Conservation (phyloP, 2,888 invertebrate species). For the Galerucella calmariensis region DNA sequence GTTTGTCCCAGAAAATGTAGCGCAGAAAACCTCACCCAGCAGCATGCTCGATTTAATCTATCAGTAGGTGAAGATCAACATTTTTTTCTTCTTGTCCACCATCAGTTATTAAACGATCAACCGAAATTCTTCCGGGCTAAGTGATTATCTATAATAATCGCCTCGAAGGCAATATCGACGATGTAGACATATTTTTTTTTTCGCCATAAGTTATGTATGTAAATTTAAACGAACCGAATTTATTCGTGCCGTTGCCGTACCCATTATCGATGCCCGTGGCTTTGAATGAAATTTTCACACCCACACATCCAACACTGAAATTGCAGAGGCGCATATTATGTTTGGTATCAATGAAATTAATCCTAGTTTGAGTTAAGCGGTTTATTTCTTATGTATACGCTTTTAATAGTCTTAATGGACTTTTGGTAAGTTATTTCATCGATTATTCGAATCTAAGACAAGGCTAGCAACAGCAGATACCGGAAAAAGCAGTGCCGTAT, state of each 20-base stretch:
- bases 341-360: conserved; percentile 23
- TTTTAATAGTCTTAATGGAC: neutral
- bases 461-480: no score
- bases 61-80: conserved; percentile 25
- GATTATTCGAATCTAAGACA: no score
- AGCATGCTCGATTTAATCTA: conserved; percentile 26
- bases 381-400: neutral
- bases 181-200: conserved; percentile 18
- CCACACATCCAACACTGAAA: conserved; percentile 28
- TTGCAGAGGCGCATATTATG: conserved; percentile 28
- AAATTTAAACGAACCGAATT: conserved; percentile 45
- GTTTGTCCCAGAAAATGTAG: conserved; percentile 19
- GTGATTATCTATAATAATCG: conserved; percentile 39
- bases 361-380: neutral
- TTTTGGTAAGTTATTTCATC: no score
- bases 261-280: conserved; percentile 42
- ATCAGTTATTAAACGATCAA: conserved; percentile 30
- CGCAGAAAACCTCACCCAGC: conserved; percentile 27
- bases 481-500: no score
- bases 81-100: conserved; percentile 17
- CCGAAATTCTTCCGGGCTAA: conserved; percentile 32
- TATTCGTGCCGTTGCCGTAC: conserved; percentile 41
- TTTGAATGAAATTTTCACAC: conserved; percentile 36
- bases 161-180: conserved; percentile 20
- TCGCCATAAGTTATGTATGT: conserved; percentile 39